Evolutionary conservation across 1,140 invertebrate genomes (phyloP), one percentile per base, ranked within the genome.

Genomic region (Pemphigus obesinymphae): DNA sequence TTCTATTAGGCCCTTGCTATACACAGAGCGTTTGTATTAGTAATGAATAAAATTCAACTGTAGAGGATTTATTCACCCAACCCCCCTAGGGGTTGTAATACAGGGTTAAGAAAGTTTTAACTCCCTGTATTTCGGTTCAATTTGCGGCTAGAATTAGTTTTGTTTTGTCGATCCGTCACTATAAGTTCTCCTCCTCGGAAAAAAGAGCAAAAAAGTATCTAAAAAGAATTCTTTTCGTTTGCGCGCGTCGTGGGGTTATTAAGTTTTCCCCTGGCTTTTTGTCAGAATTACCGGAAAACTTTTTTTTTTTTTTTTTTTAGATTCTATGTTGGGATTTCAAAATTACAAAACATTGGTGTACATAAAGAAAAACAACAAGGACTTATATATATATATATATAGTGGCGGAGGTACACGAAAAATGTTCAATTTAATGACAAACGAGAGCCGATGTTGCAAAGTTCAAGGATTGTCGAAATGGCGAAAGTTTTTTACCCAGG

Each of bases 301-400:
- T 73, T 73, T 73, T 73, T 63, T 34, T 34, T 34, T 10, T 29
- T 29, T 0, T 13, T 26, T 26, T 70, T 43, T 72, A 26, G 13
- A 29, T 72, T 72, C 15, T 43, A 23, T 70, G 68, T 70, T 26
- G 70, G 70, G 70, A 73, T 73, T 73, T 73, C 45, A 20, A 73
- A 73, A 73, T 73, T 73, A 73, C 70, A 45, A 73, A 48, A 73
- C 70, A 73, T 73, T 1, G 70, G 70, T 73, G 70, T 50, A 73
- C 70, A 23, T 48, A 73, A 73, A 73, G 70, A 73, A 73, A 73
- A 73, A 50, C 23, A 20, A 63, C 26, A 50, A 50, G 7, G 45
- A 15, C 43, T 48, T 34, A 26, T 43, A 23, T 43, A 45, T 48
- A 72, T 29, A 48, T 48, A 72, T 48, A 48, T 72, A 72, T 45